phyloP scores from a whole-genome alignment of 2,888 invertebrate species.

The Halictus ligatus region DNA sequence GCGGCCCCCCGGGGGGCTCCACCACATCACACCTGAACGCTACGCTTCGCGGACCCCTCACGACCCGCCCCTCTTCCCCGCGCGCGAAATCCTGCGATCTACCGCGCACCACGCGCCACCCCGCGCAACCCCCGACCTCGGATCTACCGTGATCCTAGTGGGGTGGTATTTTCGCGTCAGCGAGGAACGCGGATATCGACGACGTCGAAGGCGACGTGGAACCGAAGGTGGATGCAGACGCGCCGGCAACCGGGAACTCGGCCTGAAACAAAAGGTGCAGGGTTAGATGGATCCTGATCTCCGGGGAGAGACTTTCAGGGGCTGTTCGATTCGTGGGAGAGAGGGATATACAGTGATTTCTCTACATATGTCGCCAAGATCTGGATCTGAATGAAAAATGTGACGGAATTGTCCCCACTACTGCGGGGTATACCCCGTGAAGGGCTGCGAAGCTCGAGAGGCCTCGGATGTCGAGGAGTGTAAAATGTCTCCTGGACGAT shows the following conservation, averaged over 20 bases:
- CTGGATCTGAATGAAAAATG: no score
- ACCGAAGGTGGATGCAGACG: not conserved
- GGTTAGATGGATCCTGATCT: not conserved
- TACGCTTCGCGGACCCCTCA: constrained; percentile 76
- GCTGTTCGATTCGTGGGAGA: no score
- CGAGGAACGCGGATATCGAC: not conserved
- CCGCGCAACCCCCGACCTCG: not conserved
- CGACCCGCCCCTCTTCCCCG: constrained; percentile 63
- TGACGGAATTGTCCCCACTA: no score
- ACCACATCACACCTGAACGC: constrained; percentile 82
- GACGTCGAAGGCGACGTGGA: not conserved
- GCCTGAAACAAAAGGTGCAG: not conserved
- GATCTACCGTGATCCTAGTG: not conserved
- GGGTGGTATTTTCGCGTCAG: not conserved
- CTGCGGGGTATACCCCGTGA: no score
- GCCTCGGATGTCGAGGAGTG: no score
- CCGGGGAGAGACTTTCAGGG: no score
- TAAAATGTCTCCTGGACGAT: no score
- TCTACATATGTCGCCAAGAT: no score
- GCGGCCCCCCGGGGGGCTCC: constrained; percentile 78
- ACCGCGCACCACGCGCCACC: not conserved
- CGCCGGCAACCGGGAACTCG: not conserved
- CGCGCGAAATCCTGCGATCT: constrained; percentile 32
- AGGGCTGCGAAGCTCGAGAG: no score
- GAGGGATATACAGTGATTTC: no score